Base-by-base conservation (phyloP, 2,888 invertebrate species). In the Caenorhabditis doughertyi region DNA sequence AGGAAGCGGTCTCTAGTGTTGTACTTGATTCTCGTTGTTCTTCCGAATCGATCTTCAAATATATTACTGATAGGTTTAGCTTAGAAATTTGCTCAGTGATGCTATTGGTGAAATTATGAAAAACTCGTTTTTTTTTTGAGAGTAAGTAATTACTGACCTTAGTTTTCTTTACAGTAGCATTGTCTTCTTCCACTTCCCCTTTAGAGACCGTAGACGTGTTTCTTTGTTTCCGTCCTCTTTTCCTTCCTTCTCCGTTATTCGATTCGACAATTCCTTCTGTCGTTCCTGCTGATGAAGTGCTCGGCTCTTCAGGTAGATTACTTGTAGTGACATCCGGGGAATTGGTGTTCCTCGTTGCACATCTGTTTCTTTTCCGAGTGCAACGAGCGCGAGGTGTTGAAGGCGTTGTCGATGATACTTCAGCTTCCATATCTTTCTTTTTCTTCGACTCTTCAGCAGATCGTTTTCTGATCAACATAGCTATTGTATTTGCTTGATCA, bases 401-500 rank as follows among this genome's bases (percentile, higher is more conserved):
- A 13, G 76, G 77, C 1, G 77, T 72, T 29, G 77, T 77, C 0
- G 82, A 77, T 8, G 82, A 72, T 0, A 73, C 72, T 35, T 77
- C 82, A 0, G 65, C 64, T 49, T 72, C 73, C 72, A 81, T 53
- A 16, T 67, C 67, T 25, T 73, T 47, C 27, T 72, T 76, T 42
- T 71, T 62, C n/a, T 56, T 74, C 42, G 53, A 39, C 21, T 25
- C 47, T 35, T 56, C 49, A 1, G 53, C 67, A 35, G 18, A 62
- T 42, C 39, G 29, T 32, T 83, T 74, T 51, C 79, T 80, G 23
- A 85, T 84, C 32, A 83, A 49, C n/a, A 13, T 27, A 3, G 86
- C 83, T 18, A 85, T 80, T 1, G 51, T 35, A 1, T 35, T 44
- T 1, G 84, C 84, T 29, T 82, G 84, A 5, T 73, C 65, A 18